phyloP scores from a whole-genome alignment of 2,888 invertebrate species.

The Apotomis betuletana region DNA sequence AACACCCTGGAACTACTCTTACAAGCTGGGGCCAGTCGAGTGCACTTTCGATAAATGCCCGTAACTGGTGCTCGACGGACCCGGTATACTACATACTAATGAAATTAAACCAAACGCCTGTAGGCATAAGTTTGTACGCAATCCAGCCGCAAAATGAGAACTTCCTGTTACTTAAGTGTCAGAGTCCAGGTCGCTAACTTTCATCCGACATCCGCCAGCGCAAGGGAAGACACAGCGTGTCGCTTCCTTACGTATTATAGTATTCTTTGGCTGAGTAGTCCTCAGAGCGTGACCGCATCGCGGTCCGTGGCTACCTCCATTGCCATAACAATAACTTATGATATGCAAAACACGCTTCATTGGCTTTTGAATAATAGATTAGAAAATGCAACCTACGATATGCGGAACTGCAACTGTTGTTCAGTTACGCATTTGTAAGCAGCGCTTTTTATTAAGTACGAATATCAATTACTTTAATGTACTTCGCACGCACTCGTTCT shows the following conservation, averaged over 20 bases:
- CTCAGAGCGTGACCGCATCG: constrained; percentile 19
- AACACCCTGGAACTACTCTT: neutral
- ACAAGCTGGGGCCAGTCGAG: too few species aligned
- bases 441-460: constrained; percentile 32
- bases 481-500: constrained; percentile 15
- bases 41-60: too few species aligned
- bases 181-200: too few species aligned
- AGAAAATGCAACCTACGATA: constrained; percentile 23
- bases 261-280: neutral
- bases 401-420: constrained; percentile 29
- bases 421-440: constrained; percentile 30
- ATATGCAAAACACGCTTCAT: constrained; percentile 37
- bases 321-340: constrained; percentile 8
- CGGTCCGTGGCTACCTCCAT: constrained; percentile 8
- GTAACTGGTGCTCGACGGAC: too few species aligned
- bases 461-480: constrained; percentile 20
- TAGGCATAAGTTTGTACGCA: too few species aligned
- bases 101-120: too few species aligned
- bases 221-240: neutral
- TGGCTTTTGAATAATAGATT: constrained; percentile 28
- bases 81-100: too few species aligned
- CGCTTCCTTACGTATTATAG: constrained; percentile 5
- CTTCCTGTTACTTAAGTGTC: too few species aligned
- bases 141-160: too few species aligned
- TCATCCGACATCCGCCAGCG: neutral